phyloP scores from a whole-genome alignment of 2,797 vertebrate species.

The Acestrorhynchus altus region DNA sequence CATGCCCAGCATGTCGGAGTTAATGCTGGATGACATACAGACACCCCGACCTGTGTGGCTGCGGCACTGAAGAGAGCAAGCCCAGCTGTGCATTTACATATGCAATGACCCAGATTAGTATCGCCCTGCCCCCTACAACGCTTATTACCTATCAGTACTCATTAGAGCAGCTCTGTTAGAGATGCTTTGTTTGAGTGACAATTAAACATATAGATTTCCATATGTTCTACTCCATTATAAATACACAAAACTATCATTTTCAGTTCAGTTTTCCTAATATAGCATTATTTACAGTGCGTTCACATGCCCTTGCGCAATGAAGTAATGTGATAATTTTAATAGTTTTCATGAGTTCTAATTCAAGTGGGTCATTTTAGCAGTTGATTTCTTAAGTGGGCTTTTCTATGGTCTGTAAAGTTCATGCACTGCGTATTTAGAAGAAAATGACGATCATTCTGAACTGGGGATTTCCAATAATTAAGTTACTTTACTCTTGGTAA shows the following conservation, averaged over 20 bases:
- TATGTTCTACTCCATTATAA: neutral
- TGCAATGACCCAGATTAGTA: constrained; percentile 91
- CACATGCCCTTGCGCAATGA: too few species aligned
- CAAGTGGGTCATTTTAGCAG: too few species aligned
- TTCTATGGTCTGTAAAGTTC: too few species aligned
- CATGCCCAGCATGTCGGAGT: constrained; percentile 68
- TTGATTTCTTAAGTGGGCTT: too few species aligned
- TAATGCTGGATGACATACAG: constrained; percentile 77
- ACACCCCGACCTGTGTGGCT: constrained; percentile 81
- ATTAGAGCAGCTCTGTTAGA: constrained; percentile 75
- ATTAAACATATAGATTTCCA: neutral
- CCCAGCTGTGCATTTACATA: constrained; percentile 92
- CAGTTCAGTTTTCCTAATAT: too few species aligned
- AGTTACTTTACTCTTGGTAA: too few species aligned
- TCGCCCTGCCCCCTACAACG: constrained; percentile 55
- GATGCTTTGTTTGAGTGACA: constrained; percentile 37
- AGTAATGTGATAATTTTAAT: too few species aligned
- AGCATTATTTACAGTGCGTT: too few species aligned
- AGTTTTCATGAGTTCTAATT: too few species aligned
- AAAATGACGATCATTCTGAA: too few species aligned
- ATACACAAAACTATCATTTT: neutral
- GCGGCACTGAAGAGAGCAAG: constrained; percentile 75
- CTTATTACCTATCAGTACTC: constrained; percentile 84
- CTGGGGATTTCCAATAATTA: too few species aligned
- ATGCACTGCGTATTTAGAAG: too few species aligned